Conservation (phyloP, 2,888 invertebrate genomes). For the Athalia cordata region DNA sequence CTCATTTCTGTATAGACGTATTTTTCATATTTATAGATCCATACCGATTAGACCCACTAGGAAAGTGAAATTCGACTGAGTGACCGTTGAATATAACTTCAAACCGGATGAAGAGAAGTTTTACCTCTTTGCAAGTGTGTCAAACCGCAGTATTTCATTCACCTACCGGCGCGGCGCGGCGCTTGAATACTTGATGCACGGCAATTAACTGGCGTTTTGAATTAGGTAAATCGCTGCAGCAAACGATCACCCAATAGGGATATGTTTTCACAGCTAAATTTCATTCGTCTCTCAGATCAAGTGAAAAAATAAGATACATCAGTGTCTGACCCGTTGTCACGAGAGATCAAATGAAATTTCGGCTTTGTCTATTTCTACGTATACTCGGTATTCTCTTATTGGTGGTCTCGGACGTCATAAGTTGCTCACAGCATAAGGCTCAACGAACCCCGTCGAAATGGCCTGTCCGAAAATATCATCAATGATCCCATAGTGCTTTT, state of each 20-base stretch:
- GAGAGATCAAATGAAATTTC: too few relatives aligned
- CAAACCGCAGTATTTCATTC: slow-evolving; percentile 1
- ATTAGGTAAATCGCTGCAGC: not conserved
- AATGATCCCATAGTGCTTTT: not conserved
- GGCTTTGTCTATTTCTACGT: too few relatives aligned
- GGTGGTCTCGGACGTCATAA: too few relatives aligned
- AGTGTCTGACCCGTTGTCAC: too few relatives aligned
- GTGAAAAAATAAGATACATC: too few relatives aligned
- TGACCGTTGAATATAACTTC: not conserved
- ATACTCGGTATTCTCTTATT: too few relatives aligned
- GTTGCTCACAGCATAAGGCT: not conserved
- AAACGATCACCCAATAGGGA: too few relatives aligned
- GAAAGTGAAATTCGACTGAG: not conserved
- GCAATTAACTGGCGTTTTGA: slow-evolving; percentile 20
- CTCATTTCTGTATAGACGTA: too few relatives aligned
- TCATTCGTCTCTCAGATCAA: too few relatives aligned
- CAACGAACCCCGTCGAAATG: not conserved
- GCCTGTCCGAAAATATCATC: slow-evolving; percentile 8
- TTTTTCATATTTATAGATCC: too few relatives aligned
- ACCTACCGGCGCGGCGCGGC: not conserved
- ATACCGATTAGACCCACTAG: too few relatives aligned
- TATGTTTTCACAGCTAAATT: too few relatives aligned
- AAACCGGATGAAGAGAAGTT: not conserved
- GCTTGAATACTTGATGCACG: slow-evolving; percentile 1
- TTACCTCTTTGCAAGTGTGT: slow-evolving; percentile 9